Evolutionary conservation across 2,797 vertebrate species (phyloP).

Genomic region (Poeciliopsis turneri): DNA sequence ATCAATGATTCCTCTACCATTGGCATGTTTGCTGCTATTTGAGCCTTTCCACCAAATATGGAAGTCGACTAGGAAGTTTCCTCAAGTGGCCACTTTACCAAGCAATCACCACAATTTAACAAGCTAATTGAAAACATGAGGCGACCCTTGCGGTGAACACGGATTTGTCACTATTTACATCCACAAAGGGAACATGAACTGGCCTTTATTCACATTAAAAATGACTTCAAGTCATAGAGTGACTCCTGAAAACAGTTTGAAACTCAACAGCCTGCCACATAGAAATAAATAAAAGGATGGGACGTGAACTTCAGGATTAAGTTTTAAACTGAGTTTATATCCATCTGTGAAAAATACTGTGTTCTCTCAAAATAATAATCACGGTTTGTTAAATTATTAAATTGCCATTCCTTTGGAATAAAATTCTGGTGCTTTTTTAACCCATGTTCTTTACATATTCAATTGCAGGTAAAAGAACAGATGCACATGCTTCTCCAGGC

Average conservation of each 20-base stretch:
- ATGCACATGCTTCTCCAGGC: background rate
- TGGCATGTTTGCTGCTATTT: background rate
- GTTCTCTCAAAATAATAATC: background rate
- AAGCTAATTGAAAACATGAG: background rate
- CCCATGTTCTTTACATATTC: background rate
- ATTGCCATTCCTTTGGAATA: background rate
- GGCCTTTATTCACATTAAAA: background rate
- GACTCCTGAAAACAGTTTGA: background rate
- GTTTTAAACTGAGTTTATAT: background rate
- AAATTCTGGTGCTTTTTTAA: background rate
- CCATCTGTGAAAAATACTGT: background rate
- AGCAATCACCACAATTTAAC: background rate
- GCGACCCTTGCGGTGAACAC: background rate
- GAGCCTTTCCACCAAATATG: background rate
- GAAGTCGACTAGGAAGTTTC: background rate
- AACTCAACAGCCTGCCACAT: background rate
- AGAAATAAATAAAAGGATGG: background rate
- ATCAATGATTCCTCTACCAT: background rate
- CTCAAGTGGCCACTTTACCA: background rate
- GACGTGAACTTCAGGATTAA: background rate
- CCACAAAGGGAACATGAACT: background rate
- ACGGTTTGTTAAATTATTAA: background rate
- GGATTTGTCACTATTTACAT: background rate
- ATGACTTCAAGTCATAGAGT: background rate
- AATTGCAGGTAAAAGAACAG: background rate